Conservation (phyloP, 1,140 invertebrate genomes). For the Odontomachus brunneus region DNA sequence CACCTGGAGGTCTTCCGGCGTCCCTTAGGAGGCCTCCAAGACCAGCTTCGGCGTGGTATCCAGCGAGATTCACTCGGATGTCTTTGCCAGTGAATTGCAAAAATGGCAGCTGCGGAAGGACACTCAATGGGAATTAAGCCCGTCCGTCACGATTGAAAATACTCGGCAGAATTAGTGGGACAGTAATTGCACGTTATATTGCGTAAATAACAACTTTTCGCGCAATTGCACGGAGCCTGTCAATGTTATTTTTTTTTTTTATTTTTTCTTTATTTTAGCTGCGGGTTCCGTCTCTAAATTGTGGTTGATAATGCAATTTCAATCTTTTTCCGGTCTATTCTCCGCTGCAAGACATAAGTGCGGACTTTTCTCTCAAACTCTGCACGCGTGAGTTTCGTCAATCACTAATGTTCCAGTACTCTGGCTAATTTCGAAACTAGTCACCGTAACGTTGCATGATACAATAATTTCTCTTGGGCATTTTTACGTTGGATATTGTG, state of each 20-base stretch:
- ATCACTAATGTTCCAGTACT: conserved; percentile 7
- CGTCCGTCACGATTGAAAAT: not conserved
- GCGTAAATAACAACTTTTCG: not conserved
- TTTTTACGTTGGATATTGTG: conserved; percentile 13
- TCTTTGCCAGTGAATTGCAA: conserved; percentile 88
- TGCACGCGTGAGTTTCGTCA: conserved; percentile 26
- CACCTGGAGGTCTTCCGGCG: too few relatives aligned
- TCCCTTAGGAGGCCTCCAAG: conserved; percentile 87
- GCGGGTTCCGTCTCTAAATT: conserved; percentile 6
- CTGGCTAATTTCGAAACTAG: conserved; percentile 34
- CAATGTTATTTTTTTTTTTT: not conserved
- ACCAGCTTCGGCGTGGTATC: conserved; percentile 90
- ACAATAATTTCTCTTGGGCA: conserved; percentile 31
- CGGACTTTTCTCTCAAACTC: conserved; percentile 3
- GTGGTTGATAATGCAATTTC: conserved; percentile 11
- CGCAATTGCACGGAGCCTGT: not conserved
- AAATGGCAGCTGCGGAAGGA: conserved; percentile 73
- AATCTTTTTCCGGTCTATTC: not conserved
- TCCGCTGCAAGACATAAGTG: conserved; percentile 2
- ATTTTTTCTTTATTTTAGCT: not conserved
- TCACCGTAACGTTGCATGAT: conserved; percentile 40
- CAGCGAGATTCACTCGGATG: conserved; percentile 89
- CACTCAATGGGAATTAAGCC: not conserved
- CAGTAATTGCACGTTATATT: not conserved
- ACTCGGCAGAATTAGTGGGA: not conserved